Evolutionary conservation across 2,113 vertebrate species (phyloP).

Genomic region (Xiphorhynchus elegans): DNA sequence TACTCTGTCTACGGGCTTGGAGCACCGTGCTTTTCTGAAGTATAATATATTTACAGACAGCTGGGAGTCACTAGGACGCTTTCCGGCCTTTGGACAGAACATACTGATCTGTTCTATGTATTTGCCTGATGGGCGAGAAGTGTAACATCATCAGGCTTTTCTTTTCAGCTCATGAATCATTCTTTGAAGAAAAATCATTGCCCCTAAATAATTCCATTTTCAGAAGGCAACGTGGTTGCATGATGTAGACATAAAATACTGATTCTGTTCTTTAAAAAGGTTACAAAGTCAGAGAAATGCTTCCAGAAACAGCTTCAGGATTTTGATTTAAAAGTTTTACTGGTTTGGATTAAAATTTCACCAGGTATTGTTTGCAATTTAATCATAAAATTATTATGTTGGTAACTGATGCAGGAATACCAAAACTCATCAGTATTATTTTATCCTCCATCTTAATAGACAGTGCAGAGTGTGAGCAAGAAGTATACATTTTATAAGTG

Average conservation of each 20-base stretch:
- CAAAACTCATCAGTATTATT: background rate
- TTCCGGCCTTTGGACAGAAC: slow-evolving; percentile 91
- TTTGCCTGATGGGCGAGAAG: slow-evolving; percentile 78
- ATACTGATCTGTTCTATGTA: slow-evolving; percentile 93
- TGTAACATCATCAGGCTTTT: background rate
- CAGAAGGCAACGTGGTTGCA: background rate
- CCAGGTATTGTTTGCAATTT: background rate
- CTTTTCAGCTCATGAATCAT: background rate
- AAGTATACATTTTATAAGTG: background rate
- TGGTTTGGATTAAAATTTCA: background rate
- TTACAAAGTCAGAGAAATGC: background rate
- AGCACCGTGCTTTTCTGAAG: slow-evolving; percentile 91
- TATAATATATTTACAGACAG: slow-evolving; percentile 90
- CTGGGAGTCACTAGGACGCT: slow-evolving; percentile 89
- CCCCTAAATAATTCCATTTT: background rate
- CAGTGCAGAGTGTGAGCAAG: background rate
- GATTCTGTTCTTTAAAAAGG: background rate
- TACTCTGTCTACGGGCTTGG: slow-evolving; percentile 84
- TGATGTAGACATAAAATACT: background rate
- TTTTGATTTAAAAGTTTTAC: background rate
- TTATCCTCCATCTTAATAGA: background rate
- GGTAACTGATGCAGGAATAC: background rate
- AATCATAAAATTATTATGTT: background rate
- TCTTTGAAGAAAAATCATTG: background rate
- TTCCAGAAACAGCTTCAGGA: background rate